Base-by-base conservation (phyloP, 2,888 invertebrate genomes). In the Caenorhabditis sp. region DNA sequence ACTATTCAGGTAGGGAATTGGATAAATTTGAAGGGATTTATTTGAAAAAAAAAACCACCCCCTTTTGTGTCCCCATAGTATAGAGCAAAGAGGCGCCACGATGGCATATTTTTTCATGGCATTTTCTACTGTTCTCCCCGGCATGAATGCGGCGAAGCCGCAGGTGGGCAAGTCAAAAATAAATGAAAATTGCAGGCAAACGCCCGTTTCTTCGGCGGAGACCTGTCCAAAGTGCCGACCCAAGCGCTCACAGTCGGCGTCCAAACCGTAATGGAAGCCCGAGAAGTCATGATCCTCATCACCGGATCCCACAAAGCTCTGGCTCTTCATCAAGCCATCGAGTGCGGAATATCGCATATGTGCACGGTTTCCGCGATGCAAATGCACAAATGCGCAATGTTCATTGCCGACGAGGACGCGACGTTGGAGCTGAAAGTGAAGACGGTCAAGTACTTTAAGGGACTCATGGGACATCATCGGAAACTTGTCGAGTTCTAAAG, bases 311-410 rank as follows among this genome's bases (percentile, higher is more conserved):
- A 97, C 93, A 99, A 99, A 93, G 95, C 98, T 13, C 95, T 97
- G 92, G 98, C 99, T 69, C 94, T 99, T 82, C 96, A 97, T 92
- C 97, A 80, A 93, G 98, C 98, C 11, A 96, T 99, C 90, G 99
- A 99, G 93, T 97, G 98, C 93, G 98, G 98, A 71, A 95, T 99
- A 13, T 98, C 96, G 94, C 98, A 99, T 93, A 99, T 99, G 98
- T 99, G 98, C 97, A 99, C 99, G 0, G 98, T 98, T 51, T 97
- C 97, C 55, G 98, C 98, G 64, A 97, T 99, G 94, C 98, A 97
- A 68, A 84, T 86, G 79, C 98, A 99, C 93, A 95, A 95, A 60
- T 95, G 95, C 91, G 95, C 97, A 32, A 94, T 97, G 77, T 97
- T 98, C 94, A 94, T 99, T 83, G 97, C 97, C 92, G 98, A 99